Evolutionary conservation across 2,797 vertebrate genomes (phyloP), one percentile per base, ranked within the genome.

Genomic region (Epinephelus coioides): DNA sequence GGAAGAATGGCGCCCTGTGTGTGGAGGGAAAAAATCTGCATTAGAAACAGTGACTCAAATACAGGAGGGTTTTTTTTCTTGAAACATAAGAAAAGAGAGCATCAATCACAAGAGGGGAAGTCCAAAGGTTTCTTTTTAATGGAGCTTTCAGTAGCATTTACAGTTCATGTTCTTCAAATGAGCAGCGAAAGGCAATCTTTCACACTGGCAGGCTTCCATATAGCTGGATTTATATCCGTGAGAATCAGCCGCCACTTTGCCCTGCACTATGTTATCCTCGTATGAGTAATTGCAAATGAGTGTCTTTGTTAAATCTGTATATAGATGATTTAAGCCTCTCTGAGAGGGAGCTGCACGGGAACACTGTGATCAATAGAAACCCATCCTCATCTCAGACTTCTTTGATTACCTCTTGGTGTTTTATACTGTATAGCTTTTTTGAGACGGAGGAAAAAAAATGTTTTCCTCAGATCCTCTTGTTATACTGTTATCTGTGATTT

Each of bases 281-380:
- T 73, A 60, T 55, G 66, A 81, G 47, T 85, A 62, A 83, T 68
- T 63, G 53, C 61, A 73, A 81, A 81, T 64, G 73, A 82, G 62
- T 59, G 67, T 73, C 69, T 69, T 79, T 76, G 84, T 86, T 86
- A 74, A 83, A 78, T 73, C 49, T 56, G 63, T 55, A 10, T 60
- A 21, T 71, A 60, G 73, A 86, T 70, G 76, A 85, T 89, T 82
- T 76, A 85, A 76, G 59, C 47, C 61, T 43, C 25, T 82, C 25
- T 66, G 61, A 82, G 78, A 59, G 8, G 25, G 78, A 59, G 8
- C 30, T 5, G 23, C 54, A 38, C 18, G 44, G 51, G 80, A 75
- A 54, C 27, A 55, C 17, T 10, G 13, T 54, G 79, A 86, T 86
- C 85, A 81, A 71, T 69, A 49, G 30, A 71, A 62, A 23, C 21